Conservation (phyloP, 2,888 invertebrate species). For the Ichneumoninae sp. region DNA sequence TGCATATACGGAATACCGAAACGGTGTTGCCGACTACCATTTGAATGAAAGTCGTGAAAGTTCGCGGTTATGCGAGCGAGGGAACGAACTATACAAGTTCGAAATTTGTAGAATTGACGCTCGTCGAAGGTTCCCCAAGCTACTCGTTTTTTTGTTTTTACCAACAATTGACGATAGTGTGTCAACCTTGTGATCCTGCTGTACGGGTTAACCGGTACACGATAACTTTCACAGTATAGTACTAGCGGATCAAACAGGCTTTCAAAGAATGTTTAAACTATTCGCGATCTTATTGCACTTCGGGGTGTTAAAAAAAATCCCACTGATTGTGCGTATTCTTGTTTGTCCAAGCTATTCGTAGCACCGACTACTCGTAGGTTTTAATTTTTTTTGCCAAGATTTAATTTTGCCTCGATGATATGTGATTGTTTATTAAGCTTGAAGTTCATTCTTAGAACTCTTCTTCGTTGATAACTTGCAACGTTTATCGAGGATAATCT, state of each 20-base stretch:
- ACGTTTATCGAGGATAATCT: not conserved
- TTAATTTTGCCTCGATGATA: not conserved
- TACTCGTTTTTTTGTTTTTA: not conserved
- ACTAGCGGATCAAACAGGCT: constrained; percentile 47
- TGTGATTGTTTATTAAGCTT: not conserved
- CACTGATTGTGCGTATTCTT: not conserved
- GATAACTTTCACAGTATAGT: constrained; percentile 42
- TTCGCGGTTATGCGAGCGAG: constrained; percentile 65
- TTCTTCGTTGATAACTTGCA: not conserved
- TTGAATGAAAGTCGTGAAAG: constrained; percentile 81
- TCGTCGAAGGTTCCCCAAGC: constrained; percentile 37
- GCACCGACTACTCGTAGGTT: not conserved
- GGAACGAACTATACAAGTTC: constrained; percentile 42
- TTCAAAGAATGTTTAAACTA: not conserved
- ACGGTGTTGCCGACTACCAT: constrained; percentile 29
- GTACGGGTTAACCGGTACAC: constrained; percentile 7
- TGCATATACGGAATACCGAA: constrained; percentile 22
- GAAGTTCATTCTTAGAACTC: not conserved
- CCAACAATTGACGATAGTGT: not conserved
- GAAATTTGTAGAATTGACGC: constrained; percentile 31
- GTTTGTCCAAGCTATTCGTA: too few relatives aligned
- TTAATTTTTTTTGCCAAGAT: not conserved
- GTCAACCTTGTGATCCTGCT: not conserved
- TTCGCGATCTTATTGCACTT: not conserved
- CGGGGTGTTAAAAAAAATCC: not conserved